phyloP scores from a whole-genome alignment of 1,140 invertebrate genomes.

The Drosophila navojoa region DNA sequence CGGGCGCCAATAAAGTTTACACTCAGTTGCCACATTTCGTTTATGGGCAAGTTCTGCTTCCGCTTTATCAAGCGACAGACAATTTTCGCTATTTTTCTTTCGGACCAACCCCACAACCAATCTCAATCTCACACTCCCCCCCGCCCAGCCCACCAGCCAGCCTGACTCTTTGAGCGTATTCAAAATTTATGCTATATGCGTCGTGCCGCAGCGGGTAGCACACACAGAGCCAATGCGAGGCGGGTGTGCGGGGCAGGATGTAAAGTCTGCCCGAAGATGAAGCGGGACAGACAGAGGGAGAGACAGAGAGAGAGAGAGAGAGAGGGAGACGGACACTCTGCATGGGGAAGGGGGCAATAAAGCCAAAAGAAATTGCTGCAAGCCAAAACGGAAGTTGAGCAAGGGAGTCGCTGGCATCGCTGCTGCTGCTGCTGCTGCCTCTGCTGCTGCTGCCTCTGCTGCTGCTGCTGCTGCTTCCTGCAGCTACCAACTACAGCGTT shows the following conservation, averaged over 20 bases:
- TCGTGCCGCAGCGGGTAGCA: conserved; percentile 55
- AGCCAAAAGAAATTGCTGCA: conserved; percentile 80
- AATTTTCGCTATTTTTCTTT: conserved; percentile 77
- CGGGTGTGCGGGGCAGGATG: not conserved
- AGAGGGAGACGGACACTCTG: not conserved
- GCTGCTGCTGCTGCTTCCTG: conserved; percentile 56
- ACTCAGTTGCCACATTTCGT: conserved; percentile 82
- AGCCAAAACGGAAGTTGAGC: conserved; percentile 76
- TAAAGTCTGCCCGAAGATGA: conserved; percentile 5
- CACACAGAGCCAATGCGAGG: not conserved
- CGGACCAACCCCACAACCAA: conserved; percentile 10
- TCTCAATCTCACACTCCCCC: not conserved
- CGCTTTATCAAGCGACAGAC: conserved; percentile 81
- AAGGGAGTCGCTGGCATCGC: conserved; percentile 73
- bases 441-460: conserved; percentile 61
- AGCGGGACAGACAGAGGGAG: not conserved
- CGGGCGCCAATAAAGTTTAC: conserved; percentile 83
- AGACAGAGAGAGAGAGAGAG: not conserved
- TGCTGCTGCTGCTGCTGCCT: too few species aligned
- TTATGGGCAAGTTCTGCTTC: conserved; percentile 82
- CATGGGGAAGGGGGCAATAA: conserved; percentile 56
- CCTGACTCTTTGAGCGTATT: conserved; percentile 61
- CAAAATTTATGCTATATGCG: conserved; percentile 82
- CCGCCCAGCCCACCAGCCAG: not conserved
- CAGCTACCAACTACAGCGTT: conserved; percentile 46